phyloP scores from a whole-genome alignment of 2,113 vertebrate species.

The Synchiropus splendidus region DNA sequence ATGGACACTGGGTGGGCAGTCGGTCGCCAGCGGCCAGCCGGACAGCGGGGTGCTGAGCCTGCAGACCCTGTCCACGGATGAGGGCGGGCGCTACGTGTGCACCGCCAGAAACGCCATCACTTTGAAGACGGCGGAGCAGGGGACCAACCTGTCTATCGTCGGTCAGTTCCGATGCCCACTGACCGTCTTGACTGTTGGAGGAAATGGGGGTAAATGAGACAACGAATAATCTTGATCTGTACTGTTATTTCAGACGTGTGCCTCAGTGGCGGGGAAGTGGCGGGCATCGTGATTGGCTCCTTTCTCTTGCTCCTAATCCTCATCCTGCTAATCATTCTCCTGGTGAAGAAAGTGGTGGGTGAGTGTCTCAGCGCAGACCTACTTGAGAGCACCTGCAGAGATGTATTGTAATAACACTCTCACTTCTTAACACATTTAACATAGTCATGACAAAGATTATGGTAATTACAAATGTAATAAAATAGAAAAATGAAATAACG shows the following conservation, averaged over 20 bases:
- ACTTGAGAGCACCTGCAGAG: too few relatives aligned
- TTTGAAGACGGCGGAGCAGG: slow-evolving; percentile 29
- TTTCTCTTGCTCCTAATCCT: slow-evolving; percentile 57
- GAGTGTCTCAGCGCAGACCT: slow-evolving; percentile 15
- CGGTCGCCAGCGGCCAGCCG: slow-evolving; percentile 28
- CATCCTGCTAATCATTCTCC: slow-evolving; percentile 56
- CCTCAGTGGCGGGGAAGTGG: slow-evolving; percentile 60
- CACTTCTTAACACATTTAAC: too few relatives aligned
- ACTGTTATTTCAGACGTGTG: slow-evolving; percentile 51
- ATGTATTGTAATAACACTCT: too few relatives aligned
- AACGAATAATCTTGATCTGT: not conserved
- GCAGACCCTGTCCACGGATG: slow-evolving; percentile 48
- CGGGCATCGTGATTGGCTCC: slow-evolving; percentile 65
- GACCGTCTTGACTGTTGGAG: too few relatives aligned
- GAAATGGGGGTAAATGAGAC: too few relatives aligned
- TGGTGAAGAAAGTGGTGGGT: slow-evolving; percentile 16
- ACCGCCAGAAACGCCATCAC: slow-evolving; percentile 55
- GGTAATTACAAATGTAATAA: too few relatives aligned
- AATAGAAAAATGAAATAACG: too few relatives aligned
- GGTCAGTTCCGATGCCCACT: slow-evolving; percentile 48
- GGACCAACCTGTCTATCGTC: slow-evolving; percentile 42
- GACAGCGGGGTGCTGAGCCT: slow-evolving; percentile 52
- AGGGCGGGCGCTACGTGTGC: slow-evolving; percentile 57
- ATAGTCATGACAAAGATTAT: too few relatives aligned
- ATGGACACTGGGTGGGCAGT: slow-evolving; percentile 48